Base-by-base conservation (phyloP, 2,113 vertebrate species). In the Crotalus tigris region DNA sequence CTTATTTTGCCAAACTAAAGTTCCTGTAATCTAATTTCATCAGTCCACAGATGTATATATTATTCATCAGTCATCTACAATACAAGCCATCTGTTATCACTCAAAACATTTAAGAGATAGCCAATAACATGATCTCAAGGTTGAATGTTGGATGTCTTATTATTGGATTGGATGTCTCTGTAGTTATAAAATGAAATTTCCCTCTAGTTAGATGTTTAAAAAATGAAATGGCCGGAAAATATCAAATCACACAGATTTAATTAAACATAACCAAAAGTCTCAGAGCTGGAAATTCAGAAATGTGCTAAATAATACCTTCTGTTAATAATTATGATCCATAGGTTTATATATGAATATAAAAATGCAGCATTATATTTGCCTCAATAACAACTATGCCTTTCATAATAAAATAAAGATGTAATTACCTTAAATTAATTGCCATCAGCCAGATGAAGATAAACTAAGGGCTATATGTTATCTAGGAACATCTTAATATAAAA, bases 1-100 rank as follows among this genome's bases (percentile, higher is more conserved):
- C 94, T 94, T 87, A 75, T 87, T 91, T n/a, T 85, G 26, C 39
- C 90, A 64, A 93, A 75, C 89, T 88, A 59, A 29, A 92, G 91
- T 94, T 95, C 87, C 94, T 92, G n/a, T 61, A 0, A 1, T 91
- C 88, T 53, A 88, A 92, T 97, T 96, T 94, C 11, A 69, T 69
- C 88, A 90, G 23, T 92, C 39, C 92, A 91, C 39, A 55, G 44
- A 95, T 94, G 92, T 86, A 6, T 69, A n/a, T 46, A 51, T 89
- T 95, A 91, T 96, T 95, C 95, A 94, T 94, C 94, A 94, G 93
- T 95, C 93, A 95, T 96, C 93, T 96, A 93, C 93, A 95, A 94
- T 94, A 95, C 87, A 92, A 96, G 87, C 94, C 95, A 96, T 95
- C 95, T 96, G 94, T 95, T 96, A 92, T 92, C 93, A 94, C 88